Base-by-base conservation (phyloP, 2,113 vertebrate species). In the Rhombomys opimus region DNA sequence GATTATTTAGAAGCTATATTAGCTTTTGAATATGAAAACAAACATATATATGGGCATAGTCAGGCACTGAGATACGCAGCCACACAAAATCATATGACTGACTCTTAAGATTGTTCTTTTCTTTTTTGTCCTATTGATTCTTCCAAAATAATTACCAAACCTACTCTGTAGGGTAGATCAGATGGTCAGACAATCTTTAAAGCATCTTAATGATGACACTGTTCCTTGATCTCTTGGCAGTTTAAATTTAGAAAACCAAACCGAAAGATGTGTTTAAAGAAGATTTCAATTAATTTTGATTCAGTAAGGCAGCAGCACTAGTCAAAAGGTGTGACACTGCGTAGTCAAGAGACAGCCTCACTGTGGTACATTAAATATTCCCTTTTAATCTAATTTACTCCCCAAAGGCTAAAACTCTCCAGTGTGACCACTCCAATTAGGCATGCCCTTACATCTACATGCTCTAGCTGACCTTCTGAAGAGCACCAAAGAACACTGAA, bases 201-300 rank as follows among this genome's bases (percentile, higher is more conserved):
- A 95, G 86, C 57, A 8, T 90, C 52, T 30, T 92, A 92, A 94
- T 68, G 86, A 86, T 89, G 86, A 46, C 46, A 46, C 50, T 68
- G 11, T 68, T 87, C 65, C 89, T 94, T 92, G 92, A 96, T 90
- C 86, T 90, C 92, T 92, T 94, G 95, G 88, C 86, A 94, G 87
- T 92, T 95, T 95, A 65, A 95, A 65, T 95, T 96, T 90, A 95
- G 87, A 76, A 96, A 94, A 95, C 68, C 85, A 96, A 96, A 30
- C 65, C 90, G n/a, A 70, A 96, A 77, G 75, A 95, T 76, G 20
- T 76, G 38, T 92, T 96, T 95, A 88, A 96, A 95, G 81, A 86
- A 77, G 95, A 95, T 87, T 95, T 95, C 77, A 89, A 91, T 97
- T 87, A 92, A 90, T 93, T 95, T 89, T 89, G 63, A 73, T 95